A percentile compares a stretch with the other conserved stretches of the same genome.
Conservation (phyloP, 1,140 invertebrate genomes). For the Armadillidium nasatum region DNA sequence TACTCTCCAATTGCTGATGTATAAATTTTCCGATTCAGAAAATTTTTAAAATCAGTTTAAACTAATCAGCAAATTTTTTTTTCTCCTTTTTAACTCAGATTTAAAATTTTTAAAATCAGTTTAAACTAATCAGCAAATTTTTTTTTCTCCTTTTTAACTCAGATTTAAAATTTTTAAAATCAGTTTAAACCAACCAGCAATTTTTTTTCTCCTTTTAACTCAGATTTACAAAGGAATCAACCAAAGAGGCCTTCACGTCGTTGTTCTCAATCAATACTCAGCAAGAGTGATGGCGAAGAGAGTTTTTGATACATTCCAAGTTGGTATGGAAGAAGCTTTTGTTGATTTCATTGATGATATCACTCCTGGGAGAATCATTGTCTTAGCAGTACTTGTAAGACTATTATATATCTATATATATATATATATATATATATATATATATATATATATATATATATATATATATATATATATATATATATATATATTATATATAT, state of each 20-base stretch:
- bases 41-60: no score
- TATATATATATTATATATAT: slow-evolving; percentile 9
- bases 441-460: slow-evolving; percentile 7
- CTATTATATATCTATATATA: no score
- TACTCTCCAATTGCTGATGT: no score
- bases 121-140: no score
- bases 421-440: neutral
- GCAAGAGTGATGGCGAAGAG: slow-evolving; percentile 11
- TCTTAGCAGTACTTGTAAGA: slow-evolving; percentile 21
- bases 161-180: no score
- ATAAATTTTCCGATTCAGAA: no score
- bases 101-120: no score
- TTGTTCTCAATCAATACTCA: slow-evolving; percentile 14
- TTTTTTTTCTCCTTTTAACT: no score
- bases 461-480: slow-evolving; percentile 5
- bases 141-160: no score
- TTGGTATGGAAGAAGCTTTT: slow-evolving; percentile 18
- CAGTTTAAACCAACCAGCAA: no score
- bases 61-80: no score
- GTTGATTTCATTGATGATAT: slow-evolving; percentile 23
- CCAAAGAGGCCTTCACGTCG: neutral
- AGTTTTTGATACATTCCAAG: slow-evolving; percentile 12
- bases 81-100: no score
- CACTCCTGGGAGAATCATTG: slow-evolving; percentile 8
- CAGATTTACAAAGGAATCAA: slow-evolving; percentile 16